Evolutionary conservation across 2,888 invertebrate species (phyloP), one percentile per base, ranked within the genome.

Genomic region (Lottia scabra): DNA sequence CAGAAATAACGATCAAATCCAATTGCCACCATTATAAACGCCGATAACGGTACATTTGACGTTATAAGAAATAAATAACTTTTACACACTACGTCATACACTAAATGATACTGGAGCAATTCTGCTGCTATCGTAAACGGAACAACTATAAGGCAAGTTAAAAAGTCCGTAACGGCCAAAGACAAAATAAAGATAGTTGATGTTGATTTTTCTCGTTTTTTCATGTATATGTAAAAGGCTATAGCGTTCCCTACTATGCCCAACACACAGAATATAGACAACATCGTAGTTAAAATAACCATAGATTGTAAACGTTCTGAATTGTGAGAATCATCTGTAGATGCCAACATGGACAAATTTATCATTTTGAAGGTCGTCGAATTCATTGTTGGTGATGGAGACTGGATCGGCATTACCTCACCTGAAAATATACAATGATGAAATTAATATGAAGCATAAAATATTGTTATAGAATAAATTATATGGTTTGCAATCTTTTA

Each of bases 41-140:
- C 85, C 0, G 87, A 87, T 71, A 85, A 86, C 0, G 87, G 87
- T 63, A 87, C 85, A 68, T 83, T 86, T 19, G 84, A 85, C 10
- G 86, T 86, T 46, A 86, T 85, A n/a, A 87, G 73, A 73, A 88
- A 86, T 72, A 85, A 83, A 78, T 87, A 88, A 23, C 82, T 63
- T 75, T 87, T 86, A 72, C 87, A 87, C 27, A 81, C 71, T 19
- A 82, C 63, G 74, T 87, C 87, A 68, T 80, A 83, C 12, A 76
- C 65, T 8, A 87, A 71, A 16, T 74, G 38, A 75, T 83, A 85
- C 5, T 75, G 68, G 27, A 83, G 26, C 71, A 77, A 79, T 71
- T 86, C 84, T 67, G 84, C 76, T 63, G 73, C 78, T n/a, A 86
- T 83, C 0, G 86, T 84, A 70, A 80, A 85, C 0, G 87, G 87